Percentiles rank a stretch among this genome's conserved stretches.
phyloP scores from a whole-genome alignment of 2,888 invertebrate species.

The Cataglyphis altisquamis region DNA sequence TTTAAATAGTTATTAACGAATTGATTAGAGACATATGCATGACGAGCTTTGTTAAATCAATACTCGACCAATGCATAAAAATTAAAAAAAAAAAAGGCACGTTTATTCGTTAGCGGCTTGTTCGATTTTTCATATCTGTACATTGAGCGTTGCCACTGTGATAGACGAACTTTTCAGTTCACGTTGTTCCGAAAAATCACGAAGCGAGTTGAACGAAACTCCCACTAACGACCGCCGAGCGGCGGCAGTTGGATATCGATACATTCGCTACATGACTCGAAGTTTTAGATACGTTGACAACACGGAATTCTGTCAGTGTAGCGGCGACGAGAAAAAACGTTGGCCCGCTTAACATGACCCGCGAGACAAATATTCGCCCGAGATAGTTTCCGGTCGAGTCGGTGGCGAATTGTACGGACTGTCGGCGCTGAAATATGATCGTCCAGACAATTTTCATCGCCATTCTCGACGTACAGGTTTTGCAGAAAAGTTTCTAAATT shows the following conservation, averaged over 20 bases:
- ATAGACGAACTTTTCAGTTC: constrained; percentile 36
- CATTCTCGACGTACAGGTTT: constrained; percentile 56
- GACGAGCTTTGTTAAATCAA: constrained; percentile 37
- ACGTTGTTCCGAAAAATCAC: constrained; percentile 54
- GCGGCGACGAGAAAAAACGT: constrained; percentile 55
- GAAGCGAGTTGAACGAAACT: constrained; percentile 45
- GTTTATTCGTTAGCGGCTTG: constrained; percentile 32
- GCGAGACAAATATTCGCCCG: constrained; percentile 64
- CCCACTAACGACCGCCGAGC: constrained; percentile 42
- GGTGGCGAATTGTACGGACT: constrained; percentile 64
- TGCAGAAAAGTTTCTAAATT: constrained; percentile 65
- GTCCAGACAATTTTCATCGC: constrained; percentile 67
- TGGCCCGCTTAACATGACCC: constrained; percentile 63
- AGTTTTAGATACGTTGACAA: constrained; percentile 61
- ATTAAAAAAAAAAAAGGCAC: constrained; percentile 1
- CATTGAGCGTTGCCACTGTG: constrained; percentile 3
- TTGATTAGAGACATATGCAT: constrained; percentile 11
- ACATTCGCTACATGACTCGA: constrained; percentile 47
- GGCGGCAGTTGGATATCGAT: constrained; percentile 57
- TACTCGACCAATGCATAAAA: not conserved
- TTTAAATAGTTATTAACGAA: not conserved
- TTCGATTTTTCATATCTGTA: constrained; percentile 49
- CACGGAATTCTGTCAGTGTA: constrained; percentile 52
- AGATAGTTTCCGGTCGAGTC: constrained; percentile 63
- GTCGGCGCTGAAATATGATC: constrained; percentile 69